Conservation (phyloP, 2,113 vertebrate species). For the Rhombomys opimus region DNA sequence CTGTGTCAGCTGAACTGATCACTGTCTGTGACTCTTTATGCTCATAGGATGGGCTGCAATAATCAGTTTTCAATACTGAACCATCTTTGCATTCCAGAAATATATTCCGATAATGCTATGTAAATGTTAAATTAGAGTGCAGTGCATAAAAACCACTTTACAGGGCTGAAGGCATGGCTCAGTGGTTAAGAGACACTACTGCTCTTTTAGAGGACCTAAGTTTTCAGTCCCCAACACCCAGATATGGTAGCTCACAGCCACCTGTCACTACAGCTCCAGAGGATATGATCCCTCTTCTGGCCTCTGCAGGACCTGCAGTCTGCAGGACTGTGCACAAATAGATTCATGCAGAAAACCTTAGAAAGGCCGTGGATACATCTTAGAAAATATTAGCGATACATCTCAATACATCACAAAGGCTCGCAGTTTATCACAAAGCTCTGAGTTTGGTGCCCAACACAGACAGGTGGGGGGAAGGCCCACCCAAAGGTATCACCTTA, state of each 20-base stretch:
- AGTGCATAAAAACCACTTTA: neutral
- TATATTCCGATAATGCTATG: neutral
- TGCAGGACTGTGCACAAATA: neutral
- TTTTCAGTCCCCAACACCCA: neutral
- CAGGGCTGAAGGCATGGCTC: neutral
- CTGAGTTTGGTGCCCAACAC: neutral
- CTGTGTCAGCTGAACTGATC: neutral
- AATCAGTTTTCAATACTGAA: neutral
- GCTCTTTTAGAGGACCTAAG: neutral
- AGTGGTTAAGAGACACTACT: no score
- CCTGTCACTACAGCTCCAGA: neutral
- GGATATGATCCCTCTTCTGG: neutral
- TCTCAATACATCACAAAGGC: no score
- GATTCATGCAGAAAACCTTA: neutral
- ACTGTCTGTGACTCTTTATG: neutral
- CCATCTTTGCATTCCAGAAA: neutral
- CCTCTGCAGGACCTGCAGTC: neutral
- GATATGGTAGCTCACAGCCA: neutral
- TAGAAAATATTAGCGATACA: no score
- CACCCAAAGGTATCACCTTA: neutral
- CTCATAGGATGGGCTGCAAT: neutral
- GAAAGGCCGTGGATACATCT: neutral
- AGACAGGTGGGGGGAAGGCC: neutral
- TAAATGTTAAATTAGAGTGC: neutral
- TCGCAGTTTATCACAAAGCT: neutral